Conservation (phyloP, 2,888 invertebrate species). For the Ceramica pisi region DNA sequence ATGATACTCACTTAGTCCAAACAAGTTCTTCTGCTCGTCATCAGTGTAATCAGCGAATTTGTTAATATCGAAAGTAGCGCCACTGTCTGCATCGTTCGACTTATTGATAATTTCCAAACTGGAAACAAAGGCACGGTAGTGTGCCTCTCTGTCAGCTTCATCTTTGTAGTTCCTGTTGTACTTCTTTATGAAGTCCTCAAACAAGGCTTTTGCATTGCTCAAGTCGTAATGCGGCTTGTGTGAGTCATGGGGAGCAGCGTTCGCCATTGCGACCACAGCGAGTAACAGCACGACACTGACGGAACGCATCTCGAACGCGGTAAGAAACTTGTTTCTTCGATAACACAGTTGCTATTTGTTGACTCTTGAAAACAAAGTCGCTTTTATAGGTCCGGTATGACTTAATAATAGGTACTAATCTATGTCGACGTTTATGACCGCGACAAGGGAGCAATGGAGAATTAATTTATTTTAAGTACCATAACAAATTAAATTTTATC, state of each 20-base stretch:
- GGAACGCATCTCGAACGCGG: conserved; percentile 35
- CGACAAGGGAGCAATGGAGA: neutral
- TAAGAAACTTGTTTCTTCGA: conserved; percentile 34
- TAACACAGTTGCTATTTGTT: conserved; percentile 7
- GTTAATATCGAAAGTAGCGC: conserved; percentile 71
- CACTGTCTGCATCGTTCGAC: conserved; percentile 51
- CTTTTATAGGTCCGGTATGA: conserved; percentile 33
- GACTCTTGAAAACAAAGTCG: neutral
- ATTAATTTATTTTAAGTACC: neutral
- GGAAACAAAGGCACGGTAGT: conserved; percentile 69
- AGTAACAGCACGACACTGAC: conserved; percentile 50
- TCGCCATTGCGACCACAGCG: conserved; percentile 59
- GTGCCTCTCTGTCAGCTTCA: conserved; percentile 69
- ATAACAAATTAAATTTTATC: neutral
- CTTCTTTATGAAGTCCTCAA: conserved; percentile 71
- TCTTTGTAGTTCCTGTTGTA: conserved; percentile 71
- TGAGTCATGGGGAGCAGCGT: no score
- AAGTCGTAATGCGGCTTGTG: conserved; percentile 66
- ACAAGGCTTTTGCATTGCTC: conserved; percentile 65
- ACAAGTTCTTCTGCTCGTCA: conserved; percentile 62
- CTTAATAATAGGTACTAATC: neutral
- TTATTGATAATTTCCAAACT: conserved; percentile 70
- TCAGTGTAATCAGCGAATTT: conserved; percentile 74
- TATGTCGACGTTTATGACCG: neutral
- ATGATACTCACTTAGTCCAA: conserved; percentile 59